These are phyloP conservation scores for Girardinus metallicus DNA, from an alignment of 2,797 vertebrate genomes.

Conservation along the genomic window DNA sequence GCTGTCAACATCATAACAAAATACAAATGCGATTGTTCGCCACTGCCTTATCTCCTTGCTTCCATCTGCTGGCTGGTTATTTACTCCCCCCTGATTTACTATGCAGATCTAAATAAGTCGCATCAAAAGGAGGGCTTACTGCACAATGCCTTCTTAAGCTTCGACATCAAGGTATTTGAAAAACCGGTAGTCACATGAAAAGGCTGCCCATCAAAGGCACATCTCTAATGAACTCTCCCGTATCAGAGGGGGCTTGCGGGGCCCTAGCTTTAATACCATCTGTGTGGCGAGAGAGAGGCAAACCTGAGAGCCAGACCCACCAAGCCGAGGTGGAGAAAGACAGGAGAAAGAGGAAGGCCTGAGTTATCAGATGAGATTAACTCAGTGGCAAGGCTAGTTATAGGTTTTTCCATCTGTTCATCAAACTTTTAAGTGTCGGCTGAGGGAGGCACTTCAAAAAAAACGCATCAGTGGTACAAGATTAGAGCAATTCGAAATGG, in stretches of 20 bases:
- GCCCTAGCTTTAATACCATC: slow-evolving; percentile 94
- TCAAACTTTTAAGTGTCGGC: slow-evolving; percentile 28
- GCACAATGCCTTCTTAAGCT: slow-evolving; percentile 99
- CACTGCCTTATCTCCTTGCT: slow-evolving; percentile 95
- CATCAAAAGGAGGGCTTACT: slow-evolving; percentile 98
- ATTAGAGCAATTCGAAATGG: slow-evolving; percentile 34
- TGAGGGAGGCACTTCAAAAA: slow-evolving; percentile 34
- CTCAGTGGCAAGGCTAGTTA: slow-evolving; percentile 77
- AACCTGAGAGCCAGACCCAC: slow-evolving; percentile 89
- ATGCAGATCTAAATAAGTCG: slow-evolving; percentile 99
- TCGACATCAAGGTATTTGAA: slow-evolving; percentile 99
- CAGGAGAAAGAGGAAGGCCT: slow-evolving; percentile 81
- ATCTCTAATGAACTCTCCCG: slow-evolving; percentile 99
- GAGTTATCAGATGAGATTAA: slow-evolving; percentile 93
- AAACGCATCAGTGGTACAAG: slow-evolving; percentile 53
- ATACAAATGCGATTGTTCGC: slow-evolving; percentile 99
- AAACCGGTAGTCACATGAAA: slow-evolving; percentile 96
- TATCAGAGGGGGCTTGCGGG: slow-evolving; percentile 89
- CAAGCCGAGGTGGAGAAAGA: slow-evolving; percentile 75
- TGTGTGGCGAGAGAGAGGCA: slow-evolving; percentile 71
- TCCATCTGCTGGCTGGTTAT: slow-evolving; percentile 99
- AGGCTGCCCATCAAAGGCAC: slow-evolving; percentile 98
- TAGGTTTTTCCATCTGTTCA: slow-evolving; percentile 77
- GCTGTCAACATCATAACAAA: slow-evolving; percentile 99
- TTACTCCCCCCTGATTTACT: slow-evolving; percentile 99